These are phyloP conservation scores for Amblyraja radiata DNA, from an alignment of 2,797 vertebrate genomes.

Conservation along the genomic window DNA sequence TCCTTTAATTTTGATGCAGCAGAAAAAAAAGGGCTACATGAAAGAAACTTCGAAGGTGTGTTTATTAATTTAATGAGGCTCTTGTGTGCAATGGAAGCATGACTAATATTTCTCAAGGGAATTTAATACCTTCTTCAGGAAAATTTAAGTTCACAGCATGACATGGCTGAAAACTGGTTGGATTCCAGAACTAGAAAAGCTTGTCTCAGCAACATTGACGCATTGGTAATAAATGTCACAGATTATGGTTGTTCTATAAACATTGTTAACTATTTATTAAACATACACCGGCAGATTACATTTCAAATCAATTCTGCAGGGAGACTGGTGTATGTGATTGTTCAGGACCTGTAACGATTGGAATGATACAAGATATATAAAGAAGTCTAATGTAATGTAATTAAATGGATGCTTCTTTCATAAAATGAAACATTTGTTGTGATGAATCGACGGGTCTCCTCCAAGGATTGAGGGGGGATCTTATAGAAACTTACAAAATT, in stretches of 20 bases:
- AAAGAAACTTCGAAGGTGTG: constrained; percentile 5
- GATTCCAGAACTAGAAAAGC: not conserved
- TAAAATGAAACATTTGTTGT: not conserved
- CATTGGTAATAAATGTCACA: not conserved
- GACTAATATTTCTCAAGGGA: not conserved
- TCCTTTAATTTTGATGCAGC: not conserved
- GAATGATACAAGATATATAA: not conserved
- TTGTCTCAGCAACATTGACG: not conserved
- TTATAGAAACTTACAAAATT: too few relatives aligned
- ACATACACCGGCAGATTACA: not conserved
- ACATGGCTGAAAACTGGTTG: not conserved
- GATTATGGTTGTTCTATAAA: too few relatives aligned
- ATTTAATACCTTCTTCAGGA: constrained; percentile 14
- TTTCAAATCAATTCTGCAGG: not conserved
- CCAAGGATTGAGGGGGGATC: too few relatives aligned
- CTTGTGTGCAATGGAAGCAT: not conserved
- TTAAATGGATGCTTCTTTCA: not conserved
- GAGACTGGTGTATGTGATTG: not conserved
- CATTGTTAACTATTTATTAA: not conserved
- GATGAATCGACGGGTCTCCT: not conserved
- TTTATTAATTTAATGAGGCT: constrained; percentile 23
- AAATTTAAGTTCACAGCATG: not conserved
- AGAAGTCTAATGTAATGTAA: not conserved
- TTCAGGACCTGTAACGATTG: not conserved
- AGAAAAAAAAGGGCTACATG: not conserved